These are phyloP conservation scores for Brachionus calyciflorus DNA, from an alignment of 1,140 invertebrate species.

Conservation along the genomic window DNA sequence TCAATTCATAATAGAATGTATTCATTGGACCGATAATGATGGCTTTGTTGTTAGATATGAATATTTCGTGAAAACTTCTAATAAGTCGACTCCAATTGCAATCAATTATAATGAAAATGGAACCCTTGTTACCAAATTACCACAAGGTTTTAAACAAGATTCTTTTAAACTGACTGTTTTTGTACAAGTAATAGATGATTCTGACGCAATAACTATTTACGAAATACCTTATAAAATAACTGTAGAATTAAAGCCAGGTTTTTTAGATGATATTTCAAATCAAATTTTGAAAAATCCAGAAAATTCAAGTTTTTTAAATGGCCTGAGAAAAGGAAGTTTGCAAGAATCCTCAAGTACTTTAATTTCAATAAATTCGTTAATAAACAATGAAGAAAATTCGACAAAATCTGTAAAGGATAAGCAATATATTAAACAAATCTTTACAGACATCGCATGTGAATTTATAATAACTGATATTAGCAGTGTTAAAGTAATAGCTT, in stretches of 20 bases:
- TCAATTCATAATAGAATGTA: neutral
- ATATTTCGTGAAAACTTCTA: slow-evolving; percentile 14
- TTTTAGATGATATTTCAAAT: neutral
- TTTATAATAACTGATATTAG: too few relatives aligned
- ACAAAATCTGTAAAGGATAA: too few relatives aligned
- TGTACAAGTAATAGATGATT: slow-evolving; percentile 23
- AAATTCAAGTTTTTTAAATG: neutral
- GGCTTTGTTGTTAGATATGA: slow-evolving; percentile 8
- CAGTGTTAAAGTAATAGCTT: slow-evolving; percentile 18
- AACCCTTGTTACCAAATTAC: neutral
- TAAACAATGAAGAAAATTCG: neutral
- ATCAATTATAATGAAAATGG: neutral
- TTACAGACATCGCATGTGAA: too few relatives aligned
- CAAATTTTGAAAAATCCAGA: neutral
- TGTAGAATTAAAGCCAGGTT: neutral
- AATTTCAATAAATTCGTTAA: neutral
- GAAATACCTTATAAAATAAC: neutral
- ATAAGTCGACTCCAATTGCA: neutral
- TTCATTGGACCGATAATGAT: neutral
- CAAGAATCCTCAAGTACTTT: neutral
- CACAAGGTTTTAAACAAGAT: neutral
- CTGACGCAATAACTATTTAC: neutral
- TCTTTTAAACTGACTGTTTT: neutral
- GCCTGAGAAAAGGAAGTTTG: neutral
- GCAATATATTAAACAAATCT: too few relatives aligned